These are phyloP conservation scores for Centroberyx gerrardi DNA, from an alignment of 2,797 vertebrate species.

Conservation along the genomic window DNA sequence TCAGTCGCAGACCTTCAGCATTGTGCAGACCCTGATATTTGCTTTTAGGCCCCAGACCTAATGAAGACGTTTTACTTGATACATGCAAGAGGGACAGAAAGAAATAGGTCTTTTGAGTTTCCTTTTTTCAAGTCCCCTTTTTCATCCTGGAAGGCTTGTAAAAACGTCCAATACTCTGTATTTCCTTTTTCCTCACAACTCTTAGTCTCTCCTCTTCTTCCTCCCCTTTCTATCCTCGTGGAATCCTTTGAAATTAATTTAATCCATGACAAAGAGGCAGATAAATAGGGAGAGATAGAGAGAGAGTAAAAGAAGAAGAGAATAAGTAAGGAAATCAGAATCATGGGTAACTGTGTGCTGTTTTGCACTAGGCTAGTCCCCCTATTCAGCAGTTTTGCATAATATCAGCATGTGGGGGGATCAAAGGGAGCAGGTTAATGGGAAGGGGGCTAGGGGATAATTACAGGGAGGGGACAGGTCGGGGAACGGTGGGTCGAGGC, in stretches of 20 bases:
- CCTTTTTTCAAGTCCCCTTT: constrained; percentile 73
- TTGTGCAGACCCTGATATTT: constrained; percentile 93
- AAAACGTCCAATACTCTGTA: constrained; percentile 77
- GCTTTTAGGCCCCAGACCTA: constrained; percentile 92
- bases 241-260: constrained; percentile 87
- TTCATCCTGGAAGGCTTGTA: constrained; percentile 77
- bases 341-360: constrained; percentile 78
- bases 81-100: constrained; percentile 87
- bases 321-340: constrained; percentile 86
- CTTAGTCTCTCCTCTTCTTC: constrained; percentile 57
- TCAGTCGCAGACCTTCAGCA: constrained; percentile 94
- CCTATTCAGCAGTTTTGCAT: constrained; percentile 91
- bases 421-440: constrained; percentile 93
- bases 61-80: constrained; percentile 93
- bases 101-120: constrained; percentile 90
- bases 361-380: constrained; percentile 83
- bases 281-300: constrained; percentile 81
- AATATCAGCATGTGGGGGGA: constrained; percentile 88
- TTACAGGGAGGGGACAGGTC: constrained; percentile 88
- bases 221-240: constrained; percentile 71
- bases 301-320: constrained; percentile 78
- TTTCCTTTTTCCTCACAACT: constrained; percentile 71
- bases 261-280: constrained; percentile 86
- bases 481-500: constrained; percentile 84
- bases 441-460: constrained; percentile 89